Percentiles rank a stretch among this genome's conserved stretches.
Conservation (phyloP, 2,797 vertebrate species). For the Cuniculus paca region DNA sequence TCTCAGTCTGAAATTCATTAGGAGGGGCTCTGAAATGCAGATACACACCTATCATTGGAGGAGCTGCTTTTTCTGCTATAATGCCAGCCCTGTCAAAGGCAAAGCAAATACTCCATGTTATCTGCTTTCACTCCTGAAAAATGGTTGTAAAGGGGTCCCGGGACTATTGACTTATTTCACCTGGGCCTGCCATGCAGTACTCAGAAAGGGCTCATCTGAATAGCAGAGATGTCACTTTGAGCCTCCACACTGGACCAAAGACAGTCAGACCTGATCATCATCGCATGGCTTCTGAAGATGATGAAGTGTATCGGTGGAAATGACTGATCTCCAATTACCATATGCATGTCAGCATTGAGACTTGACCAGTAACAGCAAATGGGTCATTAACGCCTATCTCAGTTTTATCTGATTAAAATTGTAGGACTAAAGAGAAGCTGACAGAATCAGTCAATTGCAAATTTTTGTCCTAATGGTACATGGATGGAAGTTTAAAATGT, state of each 20-base stretch:
- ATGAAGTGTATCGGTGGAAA: constrained; percentile 47
- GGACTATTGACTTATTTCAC: not conserved
- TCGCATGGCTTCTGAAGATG: not conserved
- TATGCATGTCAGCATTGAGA: constrained; percentile 29
- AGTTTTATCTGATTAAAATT: constrained; percentile 71
- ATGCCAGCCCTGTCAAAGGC: constrained; percentile 28
- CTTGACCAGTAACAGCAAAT: constrained; percentile 45
- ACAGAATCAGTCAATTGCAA: constrained; percentile 59
- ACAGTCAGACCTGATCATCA: not conserved
- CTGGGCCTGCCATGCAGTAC: not conserved
- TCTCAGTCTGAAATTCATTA: constrained; percentile 87
- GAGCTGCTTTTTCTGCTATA: not conserved
- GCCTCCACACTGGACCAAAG: constrained; percentile 10
- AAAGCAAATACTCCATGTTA: not conserved
- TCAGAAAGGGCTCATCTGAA: constrained; percentile 26
- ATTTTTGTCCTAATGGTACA: constrained; percentile 50
- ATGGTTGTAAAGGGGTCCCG: constrained; percentile 29
- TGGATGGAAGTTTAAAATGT: constrained; percentile 61
- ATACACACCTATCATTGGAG: constrained; percentile 25
- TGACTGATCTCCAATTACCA: constrained; percentile 66
- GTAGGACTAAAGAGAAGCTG: constrained; percentile 56
- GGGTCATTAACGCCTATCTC: constrained; percentile 60
- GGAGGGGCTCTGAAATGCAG: constrained; percentile 74
- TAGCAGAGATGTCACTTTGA: constrained; percentile 41
- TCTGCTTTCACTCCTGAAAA: constrained; percentile 60